phyloP scores from a whole-genome alignment of 2,113 vertebrate genomes.

The Monopterus albus region DNA sequence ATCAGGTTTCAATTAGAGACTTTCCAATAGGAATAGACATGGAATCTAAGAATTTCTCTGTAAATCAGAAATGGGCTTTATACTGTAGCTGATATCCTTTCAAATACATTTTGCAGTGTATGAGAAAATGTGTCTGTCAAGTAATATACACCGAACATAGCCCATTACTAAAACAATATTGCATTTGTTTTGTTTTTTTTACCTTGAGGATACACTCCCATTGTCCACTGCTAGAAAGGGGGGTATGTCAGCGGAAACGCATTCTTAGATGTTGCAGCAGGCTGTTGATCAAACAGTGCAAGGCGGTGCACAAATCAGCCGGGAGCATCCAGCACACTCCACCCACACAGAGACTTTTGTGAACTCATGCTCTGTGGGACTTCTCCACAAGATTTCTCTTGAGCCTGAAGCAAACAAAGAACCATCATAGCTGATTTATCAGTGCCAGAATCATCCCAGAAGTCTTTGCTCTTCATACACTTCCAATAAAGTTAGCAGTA shows the following conservation, averaged over 20 bases:
- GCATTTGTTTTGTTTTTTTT: constrained; percentile 16
- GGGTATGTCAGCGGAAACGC: constrained; percentile 33
- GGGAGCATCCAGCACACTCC: constrained; percentile 36
- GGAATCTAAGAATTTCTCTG: not conserved
- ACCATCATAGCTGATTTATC: constrained; percentile 12
- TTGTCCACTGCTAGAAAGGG: constrained; percentile 5
- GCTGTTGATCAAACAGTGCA: constrained; percentile 16
- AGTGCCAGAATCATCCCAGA: constrained; percentile 46
- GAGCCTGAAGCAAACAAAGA: constrained; percentile 62
- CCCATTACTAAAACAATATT: constrained; percentile 22
- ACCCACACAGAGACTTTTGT: constrained; percentile 56
- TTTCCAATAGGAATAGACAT: constrained; percentile 14
- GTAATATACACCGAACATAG: not conserved
- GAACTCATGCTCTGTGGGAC: constrained; percentile 33
- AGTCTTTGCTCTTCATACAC: constrained; percentile 35
- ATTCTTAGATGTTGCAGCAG: constrained; percentile 8
- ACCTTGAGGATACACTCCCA: not conserved
- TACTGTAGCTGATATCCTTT: not conserved
- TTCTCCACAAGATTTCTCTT: constrained; percentile 38
- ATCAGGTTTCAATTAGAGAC: constrained; percentile 31
- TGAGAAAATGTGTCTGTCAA: not conserved
- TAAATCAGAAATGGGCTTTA: constrained; percentile 8
- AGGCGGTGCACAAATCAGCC: constrained; percentile 1
- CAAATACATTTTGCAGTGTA: not conserved
- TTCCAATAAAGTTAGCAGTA: constrained; percentile 30